A percentile compares a stretch with the other conserved stretches of the same genome.
These are phyloP conservation scores for Incurvaria masculella DNA, from an alignment of 2,888 invertebrate genomes.

Conservation along the genomic window DNA sequence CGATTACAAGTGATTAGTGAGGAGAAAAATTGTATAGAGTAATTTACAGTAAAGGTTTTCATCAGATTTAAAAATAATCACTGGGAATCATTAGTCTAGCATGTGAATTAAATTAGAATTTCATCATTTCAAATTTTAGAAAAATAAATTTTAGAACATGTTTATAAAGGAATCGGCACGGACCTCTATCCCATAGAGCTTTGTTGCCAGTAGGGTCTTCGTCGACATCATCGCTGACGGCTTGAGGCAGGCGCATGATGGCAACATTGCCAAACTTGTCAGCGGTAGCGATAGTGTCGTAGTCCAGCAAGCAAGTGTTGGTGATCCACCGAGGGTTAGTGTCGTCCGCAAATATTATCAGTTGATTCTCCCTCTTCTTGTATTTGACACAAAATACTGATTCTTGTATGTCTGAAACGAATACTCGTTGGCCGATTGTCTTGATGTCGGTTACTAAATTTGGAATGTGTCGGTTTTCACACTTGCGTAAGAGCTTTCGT, in stretches of 20 bases:
- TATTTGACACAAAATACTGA: constrained; percentile 95
- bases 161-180: constrained; percentile 10
- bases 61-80: constrained; percentile 29
- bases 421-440: constrained; percentile 91
- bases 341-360: constrained; percentile 98
- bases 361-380: constrained; percentile 92
- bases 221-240: constrained; percentile 96
- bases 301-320: constrained; percentile 88
- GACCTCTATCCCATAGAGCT: constrained; percentile 88
- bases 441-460: constrained; percentile 92
- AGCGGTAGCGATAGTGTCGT: constrained; percentile 92
- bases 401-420: constrained; percentile 95
- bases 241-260: constrained; percentile 84
- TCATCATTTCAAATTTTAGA: constrained; percentile 29
- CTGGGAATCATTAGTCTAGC: constrained; percentile 53
- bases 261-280: constrained; percentile 98
- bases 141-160: too few relatives aligned
- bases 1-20: not conserved
- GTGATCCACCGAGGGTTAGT: constrained; percentile 96
- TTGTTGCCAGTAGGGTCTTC: constrained; percentile 99
- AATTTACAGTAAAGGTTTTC: not conserved
- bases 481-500: constrained; percentile 93
- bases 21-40: not conserved
- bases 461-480: constrained; percentile 97
- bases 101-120: constrained; percentile 40